These are phyloP conservation scores for Torymus auratus DNA, from an alignment of 2,888 invertebrate species.

Conservation along the genomic window DNA sequence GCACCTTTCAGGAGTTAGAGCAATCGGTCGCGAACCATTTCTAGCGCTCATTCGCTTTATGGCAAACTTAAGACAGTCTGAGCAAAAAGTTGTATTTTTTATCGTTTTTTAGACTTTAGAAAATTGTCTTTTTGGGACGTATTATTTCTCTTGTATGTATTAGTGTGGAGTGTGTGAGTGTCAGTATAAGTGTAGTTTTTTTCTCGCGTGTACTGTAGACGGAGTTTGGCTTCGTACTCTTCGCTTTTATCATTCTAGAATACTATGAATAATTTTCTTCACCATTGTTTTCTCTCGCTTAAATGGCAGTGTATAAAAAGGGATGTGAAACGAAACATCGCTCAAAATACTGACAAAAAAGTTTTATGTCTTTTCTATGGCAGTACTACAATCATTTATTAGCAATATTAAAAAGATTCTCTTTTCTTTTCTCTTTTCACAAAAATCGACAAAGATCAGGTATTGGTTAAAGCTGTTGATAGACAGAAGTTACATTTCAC, in stretches of 20 bases:
- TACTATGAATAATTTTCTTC: conserved; percentile 45
- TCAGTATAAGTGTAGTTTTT: conserved; percentile 7
- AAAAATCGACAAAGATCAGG: conserved; percentile 54
- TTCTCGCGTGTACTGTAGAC: conserved; percentile 26
- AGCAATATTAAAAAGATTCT: conserved; percentile 64
- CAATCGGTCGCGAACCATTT: conserved; percentile 62
- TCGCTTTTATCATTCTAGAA: conserved; percentile 34
- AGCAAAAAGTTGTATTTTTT: conserved; percentile 62
- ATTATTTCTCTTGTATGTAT: background rate
- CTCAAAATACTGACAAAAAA: conserved; percentile 65
- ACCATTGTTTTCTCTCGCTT: conserved; percentile 19
- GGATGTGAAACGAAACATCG: conserved; percentile 61
- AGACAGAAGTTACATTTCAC: conserved; percentile 48
- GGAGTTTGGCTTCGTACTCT: conserved; percentile 31
- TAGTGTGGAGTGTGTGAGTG: background rate
- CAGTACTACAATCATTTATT: conserved; percentile 69
- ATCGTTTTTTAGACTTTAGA: conserved; percentile 26
- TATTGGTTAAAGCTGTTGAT: conserved; percentile 49
- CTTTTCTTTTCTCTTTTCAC: conserved; percentile 58
- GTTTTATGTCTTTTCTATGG: conserved; percentile 63
- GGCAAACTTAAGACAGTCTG: conserved; percentile 73
- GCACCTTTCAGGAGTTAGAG: conserved; percentile 66
- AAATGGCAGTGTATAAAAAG: conserved; percentile 45
- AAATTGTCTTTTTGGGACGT: conserved; percentile 8
- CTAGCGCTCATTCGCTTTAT: conserved; percentile 66